Conservation (phyloP, 2,797 vertebrate genomes). For the Helarctos malayanus region DNA sequence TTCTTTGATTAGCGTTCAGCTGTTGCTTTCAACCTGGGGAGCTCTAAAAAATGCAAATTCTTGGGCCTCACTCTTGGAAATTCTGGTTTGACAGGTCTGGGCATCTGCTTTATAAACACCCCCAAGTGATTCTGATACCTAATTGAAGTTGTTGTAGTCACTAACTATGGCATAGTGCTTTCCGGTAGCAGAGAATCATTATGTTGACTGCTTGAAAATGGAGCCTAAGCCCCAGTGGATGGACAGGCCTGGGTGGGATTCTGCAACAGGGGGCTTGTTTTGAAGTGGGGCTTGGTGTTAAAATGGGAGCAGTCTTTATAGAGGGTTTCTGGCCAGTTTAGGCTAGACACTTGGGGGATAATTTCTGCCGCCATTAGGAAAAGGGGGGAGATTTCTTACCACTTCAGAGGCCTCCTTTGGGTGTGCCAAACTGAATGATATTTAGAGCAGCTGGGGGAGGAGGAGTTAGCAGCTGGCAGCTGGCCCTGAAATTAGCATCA, state of each 20-base stretch:
- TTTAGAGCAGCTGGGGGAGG: slow-evolving; percentile 55
- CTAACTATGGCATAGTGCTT: background rate
- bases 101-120: background rate
- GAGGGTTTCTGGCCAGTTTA: background rate
- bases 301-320: background rate
- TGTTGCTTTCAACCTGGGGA: background rate
- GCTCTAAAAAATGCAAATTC: background rate
- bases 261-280: background rate
- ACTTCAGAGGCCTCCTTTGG: background rate
- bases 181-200: background rate
- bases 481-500: background rate
- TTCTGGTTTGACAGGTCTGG: background rate
- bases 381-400: background rate
- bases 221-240: background rate
- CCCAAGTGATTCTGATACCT: background rate
- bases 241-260: background rate
- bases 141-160: background rate
- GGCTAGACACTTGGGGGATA: background rate
- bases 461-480: slow-evolving; percentile 5
- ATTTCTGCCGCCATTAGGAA: slow-evolving; percentile 26
- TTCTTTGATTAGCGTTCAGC: background rate
- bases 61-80: background rate
- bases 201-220: background rate
- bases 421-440: background rate
- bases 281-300: background rate